These are phyloP conservation scores for Leptobrachium leishanense DNA, from an alignment of 2,113 vertebrate genomes.

Conservation along the genomic window DNA sequence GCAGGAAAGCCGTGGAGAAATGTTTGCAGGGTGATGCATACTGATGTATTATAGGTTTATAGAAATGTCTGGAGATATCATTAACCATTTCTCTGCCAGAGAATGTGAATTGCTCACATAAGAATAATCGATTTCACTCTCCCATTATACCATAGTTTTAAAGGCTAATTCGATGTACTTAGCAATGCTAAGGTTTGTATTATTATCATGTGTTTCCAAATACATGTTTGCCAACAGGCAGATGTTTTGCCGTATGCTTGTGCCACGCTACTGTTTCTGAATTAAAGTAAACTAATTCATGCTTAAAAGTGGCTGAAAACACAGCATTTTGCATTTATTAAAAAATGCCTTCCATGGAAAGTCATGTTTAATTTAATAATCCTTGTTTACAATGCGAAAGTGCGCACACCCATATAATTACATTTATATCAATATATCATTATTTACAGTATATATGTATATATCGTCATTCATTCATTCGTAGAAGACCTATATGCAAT, in stretches of 20 bases:
- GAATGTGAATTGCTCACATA: too few relatives aligned
- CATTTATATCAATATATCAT: too few relatives aligned
- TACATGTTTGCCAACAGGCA: constrained; percentile 10
- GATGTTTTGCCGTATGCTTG: constrained; percentile 32
- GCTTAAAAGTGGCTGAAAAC: constrained; percentile 20
- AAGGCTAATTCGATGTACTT: neutral
- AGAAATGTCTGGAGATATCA: too few relatives aligned
- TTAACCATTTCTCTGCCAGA: too few relatives aligned
- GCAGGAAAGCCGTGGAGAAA: neutral
- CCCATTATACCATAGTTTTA: neutral
- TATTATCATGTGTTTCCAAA: constrained; percentile 12
- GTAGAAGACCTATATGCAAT: too few relatives aligned
- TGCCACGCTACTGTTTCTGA: constrained; percentile 26
- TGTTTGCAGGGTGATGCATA: constrained; percentile 12
- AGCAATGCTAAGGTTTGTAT: neutral
- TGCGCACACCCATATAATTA: too few relatives aligned
- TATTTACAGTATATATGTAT: too few relatives aligned
- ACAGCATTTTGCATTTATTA: neutral
- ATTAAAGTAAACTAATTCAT: constrained; percentile 32
- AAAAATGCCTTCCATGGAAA: neutral
- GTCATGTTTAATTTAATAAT: constrained; percentile 10
- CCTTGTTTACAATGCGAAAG: neutral
- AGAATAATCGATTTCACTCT: too few relatives aligned
- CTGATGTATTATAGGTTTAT: constrained; percentile 8
- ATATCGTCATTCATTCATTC: too few relatives aligned